These are phyloP conservation scores for Sthenelais limicola DNA, from an alignment of 2,888 invertebrate species.

Conservation along the genomic window DNA sequence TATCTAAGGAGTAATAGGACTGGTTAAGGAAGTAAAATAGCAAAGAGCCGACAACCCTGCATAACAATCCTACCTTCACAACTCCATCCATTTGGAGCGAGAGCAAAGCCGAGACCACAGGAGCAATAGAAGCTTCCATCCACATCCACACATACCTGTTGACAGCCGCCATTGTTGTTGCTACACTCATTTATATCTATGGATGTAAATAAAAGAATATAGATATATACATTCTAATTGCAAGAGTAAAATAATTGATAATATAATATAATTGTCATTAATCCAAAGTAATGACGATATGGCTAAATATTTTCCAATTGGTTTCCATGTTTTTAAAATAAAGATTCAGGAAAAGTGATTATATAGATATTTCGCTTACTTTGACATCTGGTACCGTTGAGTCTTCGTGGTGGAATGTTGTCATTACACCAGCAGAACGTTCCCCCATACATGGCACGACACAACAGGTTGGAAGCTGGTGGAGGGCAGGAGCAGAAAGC, in stretches of 20 bases:
- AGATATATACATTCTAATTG: too few species aligned
- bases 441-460: background rate
- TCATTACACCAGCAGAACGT: conserved; percentile 12
- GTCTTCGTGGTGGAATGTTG: conserved; percentile 3
- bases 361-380: conserved; percentile 11
- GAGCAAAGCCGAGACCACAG: background rate
- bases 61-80: conserved; percentile 15
- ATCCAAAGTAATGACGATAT: too few species aligned
- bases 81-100: background rate
- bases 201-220: too few species aligned
- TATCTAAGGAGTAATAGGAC: too few species aligned
- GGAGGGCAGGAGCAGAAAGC: too few species aligned
- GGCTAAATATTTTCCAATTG: too few species aligned
- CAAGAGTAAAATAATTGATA: too few species aligned
- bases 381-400: conserved; percentile 1
- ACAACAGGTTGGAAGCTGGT: background rate
- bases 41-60: too few species aligned
- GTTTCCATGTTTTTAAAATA: too few species aligned
- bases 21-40: too few species aligned
- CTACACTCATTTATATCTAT: conserved; percentile 22
- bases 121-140: conserved; percentile 6
- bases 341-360: too few species aligned
- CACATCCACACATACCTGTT: background rate
- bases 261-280: too few species aligned
- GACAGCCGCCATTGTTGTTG: background rate